Evolutionary conservation across 2,888 invertebrate genomes (phyloP).

Genomic region (Andricus curvator): DNA sequence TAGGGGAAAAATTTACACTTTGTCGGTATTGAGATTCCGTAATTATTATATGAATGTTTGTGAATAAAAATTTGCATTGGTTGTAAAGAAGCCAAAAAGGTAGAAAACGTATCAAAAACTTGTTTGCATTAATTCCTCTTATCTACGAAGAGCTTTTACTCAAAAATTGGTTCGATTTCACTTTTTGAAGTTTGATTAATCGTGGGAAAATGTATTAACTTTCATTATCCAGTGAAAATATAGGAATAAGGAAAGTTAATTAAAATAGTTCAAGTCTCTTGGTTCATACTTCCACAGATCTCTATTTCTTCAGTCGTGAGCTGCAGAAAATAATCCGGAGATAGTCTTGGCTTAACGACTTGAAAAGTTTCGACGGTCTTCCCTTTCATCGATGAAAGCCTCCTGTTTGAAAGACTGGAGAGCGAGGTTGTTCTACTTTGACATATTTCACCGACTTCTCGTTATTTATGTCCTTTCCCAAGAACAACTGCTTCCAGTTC

Average conservation of each 20-base stretch:
- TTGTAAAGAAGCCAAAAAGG: too few relatives aligned
- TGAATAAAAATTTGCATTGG: too few relatives aligned
- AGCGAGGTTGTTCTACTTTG: constrained; percentile 16
- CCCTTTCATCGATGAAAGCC: constrained; percentile 1
- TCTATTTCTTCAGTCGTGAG: background rate
- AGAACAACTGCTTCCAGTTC: background rate
- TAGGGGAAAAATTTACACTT: too few relatives aligned
- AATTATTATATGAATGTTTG: too few relatives aligned
- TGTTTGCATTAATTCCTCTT: too few relatives aligned
- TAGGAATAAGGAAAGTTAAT: background rate
- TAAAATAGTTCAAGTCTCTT: constrained; percentile 2
- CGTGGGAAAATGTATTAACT: background rate
- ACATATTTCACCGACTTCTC: background rate
- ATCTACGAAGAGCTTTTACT: background rate
- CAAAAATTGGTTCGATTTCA: background rate
- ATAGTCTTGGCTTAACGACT: constrained; percentile 2
- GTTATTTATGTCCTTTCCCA: background rate
- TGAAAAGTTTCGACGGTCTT: background rate
- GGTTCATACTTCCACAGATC: background rate
- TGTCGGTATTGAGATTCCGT: too few relatives aligned
- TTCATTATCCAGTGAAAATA: background rate
- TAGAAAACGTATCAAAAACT: too few relatives aligned
- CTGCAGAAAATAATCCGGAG: constrained; percentile 4
- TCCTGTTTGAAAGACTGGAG: constrained; percentile 6
- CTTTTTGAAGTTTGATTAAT: background rate